Percentiles rank a stretch among this genome's conserved stretches.
Evolutionary conservation across 2,797 vertebrate species (phyloP).

Genomic region (Poeciliopsis turneri): DNA sequence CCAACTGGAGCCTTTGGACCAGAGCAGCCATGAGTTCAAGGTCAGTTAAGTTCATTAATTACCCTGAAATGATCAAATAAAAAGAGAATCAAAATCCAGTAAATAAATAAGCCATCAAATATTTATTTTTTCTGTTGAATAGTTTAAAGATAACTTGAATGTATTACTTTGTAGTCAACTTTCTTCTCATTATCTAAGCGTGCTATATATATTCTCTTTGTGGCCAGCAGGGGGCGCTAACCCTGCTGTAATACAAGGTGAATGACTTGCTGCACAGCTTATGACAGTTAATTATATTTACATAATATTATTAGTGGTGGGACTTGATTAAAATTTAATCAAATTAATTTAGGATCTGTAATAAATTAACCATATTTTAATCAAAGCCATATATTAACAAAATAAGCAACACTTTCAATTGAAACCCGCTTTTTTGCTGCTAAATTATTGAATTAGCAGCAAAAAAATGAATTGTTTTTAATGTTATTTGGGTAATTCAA

Average conservation of each 20-base stretch:
- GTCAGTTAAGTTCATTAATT: constrained; percentile 58
- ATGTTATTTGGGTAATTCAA: background rate
- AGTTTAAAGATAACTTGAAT: background rate
- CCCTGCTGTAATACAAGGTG: background rate
- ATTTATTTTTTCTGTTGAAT: background rate
- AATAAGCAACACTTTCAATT: background rate
- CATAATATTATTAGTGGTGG: background rate
- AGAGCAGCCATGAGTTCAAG: constrained; percentile 78
- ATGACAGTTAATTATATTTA: background rate
- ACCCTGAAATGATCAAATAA: background rate
- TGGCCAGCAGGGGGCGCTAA: background rate
- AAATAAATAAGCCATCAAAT: background rate
- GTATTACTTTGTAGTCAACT: background rate
- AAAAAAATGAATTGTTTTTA: background rate
- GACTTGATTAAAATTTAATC: background rate
- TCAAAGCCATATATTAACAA: background rate
- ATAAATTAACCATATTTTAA: background rate
- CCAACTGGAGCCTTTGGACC: constrained; percentile 78
- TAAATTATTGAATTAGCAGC: background rate
- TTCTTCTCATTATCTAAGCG: background rate
- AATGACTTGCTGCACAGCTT: background rate
- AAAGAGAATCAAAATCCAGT: background rate
- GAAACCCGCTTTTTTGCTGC: background rate
- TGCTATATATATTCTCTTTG: no score
- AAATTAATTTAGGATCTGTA: background rate